Evolutionary conservation across 2,888 invertebrate genomes (phyloP).

Genomic region (Euphydryas editha): DNA sequence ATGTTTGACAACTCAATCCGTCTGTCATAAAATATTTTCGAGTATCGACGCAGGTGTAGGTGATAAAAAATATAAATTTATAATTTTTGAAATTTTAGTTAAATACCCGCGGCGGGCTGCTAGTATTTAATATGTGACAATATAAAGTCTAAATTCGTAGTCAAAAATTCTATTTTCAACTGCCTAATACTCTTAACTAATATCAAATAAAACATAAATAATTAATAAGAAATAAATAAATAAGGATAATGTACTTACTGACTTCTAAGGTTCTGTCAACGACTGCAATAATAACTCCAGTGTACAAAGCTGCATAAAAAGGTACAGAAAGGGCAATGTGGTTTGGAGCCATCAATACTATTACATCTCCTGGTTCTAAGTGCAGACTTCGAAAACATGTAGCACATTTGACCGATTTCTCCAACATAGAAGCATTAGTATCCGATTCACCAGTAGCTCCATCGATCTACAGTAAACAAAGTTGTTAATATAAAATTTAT

Average conservation of each 20-base stretch:
- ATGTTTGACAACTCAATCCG: no score
- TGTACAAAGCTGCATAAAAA: constrained; percentile 70
- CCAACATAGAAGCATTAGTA: constrained; percentile 60
- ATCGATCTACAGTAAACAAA: constrained; percentile 34
- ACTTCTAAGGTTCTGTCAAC: constrained; percentile 55
- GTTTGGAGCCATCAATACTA: constrained; percentile 72
- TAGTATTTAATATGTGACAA: no score
- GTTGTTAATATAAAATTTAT: background rate
- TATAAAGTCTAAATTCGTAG: no score
- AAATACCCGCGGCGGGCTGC: no score
- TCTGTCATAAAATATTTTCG: no score
- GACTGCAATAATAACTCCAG: constrained; percentile 64
- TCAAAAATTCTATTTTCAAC: no score
- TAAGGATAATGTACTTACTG: constrained; percentile 52
- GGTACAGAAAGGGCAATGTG: constrained; percentile 71
- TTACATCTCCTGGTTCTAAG: constrained; percentile 66
- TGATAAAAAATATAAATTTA: no score
- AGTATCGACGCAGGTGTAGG: no score
- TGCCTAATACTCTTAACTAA: no score
- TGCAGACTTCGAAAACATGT: constrained; percentile 61
- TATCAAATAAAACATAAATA: no score
- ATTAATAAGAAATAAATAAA: background rate
- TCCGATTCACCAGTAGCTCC: constrained; percentile 58
- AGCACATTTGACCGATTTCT: constrained; percentile 63
- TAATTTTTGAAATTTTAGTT: no score